Percentiles rank a stretch among this genome's conserved stretches.
These are phyloP conservation scores for Daktulosphaira vitifoliae DNA, from an alignment of 1,140 invertebrate species.

Conservation along the genomic window DNA sequence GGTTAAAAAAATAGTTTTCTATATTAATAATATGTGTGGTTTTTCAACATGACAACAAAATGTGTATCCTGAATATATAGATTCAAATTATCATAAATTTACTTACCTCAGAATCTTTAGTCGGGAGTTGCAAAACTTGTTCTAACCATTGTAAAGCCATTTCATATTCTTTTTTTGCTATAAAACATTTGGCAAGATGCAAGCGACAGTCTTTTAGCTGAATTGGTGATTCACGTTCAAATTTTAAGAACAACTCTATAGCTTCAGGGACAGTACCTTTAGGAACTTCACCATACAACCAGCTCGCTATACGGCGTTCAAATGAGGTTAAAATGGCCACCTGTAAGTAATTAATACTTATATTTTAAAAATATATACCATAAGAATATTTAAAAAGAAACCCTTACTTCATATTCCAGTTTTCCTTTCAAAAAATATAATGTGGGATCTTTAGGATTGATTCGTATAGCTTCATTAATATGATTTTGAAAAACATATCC, in stretches of 20 bases:
- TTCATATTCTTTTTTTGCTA: constrained; percentile 47
- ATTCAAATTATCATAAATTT: too few relatives aligned
- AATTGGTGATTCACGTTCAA: constrained; percentile 51
- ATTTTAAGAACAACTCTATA: constrained; percentile 53
- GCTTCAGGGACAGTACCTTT: constrained; percentile 57
- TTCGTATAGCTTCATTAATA: constrained; percentile 56
- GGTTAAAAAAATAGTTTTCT: too few relatives aligned
- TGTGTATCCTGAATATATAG: too few relatives aligned
- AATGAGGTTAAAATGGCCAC: constrained; percentile 58
- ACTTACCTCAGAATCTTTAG: constrained; percentile 36
- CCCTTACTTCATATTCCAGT: constrained; percentile 57
- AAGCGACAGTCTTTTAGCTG: constrained; percentile 63
- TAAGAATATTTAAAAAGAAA: neutral
- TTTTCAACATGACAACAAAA: too few relatives aligned
- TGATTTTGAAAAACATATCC: constrained; percentile 62
- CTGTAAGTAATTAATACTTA: constrained; percentile 39
- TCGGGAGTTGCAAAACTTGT: constrained; percentile 42
- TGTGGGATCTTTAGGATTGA: constrained; percentile 57
- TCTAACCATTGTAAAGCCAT: constrained; percentile 53
- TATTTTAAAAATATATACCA: too few relatives aligned
- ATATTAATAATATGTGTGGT: too few relatives aligned
- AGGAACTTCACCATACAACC: constrained; percentile 59
- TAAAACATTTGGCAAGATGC: constrained; percentile 60
- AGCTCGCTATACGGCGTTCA: constrained; percentile 60
- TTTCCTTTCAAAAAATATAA: constrained; percentile 62